Base-by-base conservation (phyloP, 2,888 invertebrate species). In the Orthonevra nobilis region DNA sequence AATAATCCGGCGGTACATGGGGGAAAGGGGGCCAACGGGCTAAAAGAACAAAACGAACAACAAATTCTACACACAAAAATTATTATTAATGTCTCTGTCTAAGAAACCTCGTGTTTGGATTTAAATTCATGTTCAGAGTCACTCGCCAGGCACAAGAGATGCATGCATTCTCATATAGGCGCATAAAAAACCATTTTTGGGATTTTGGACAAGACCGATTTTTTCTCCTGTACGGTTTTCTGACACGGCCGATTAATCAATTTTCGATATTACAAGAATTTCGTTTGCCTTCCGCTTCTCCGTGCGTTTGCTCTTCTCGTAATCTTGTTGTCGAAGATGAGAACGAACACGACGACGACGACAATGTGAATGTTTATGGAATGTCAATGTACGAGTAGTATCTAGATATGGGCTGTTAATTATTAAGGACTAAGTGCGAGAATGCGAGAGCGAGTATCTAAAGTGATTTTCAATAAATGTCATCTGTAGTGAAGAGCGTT, bases 231-330 rank as follows among this genome's bases (percentile, higher is more conserved):
- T 60, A 83, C 81, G 52, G 68, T 81, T 68, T 81, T 73, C 83
- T 84, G 87, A 85, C 86, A 86, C 82, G 75, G 70, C 84, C 84
- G 85, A 87, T 87, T 87, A 87, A 87, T 87, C 88, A 87, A 83
- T 83, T 86, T 84, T 84, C 86, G 85, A 87, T 87, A 86, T 83
- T 85, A 82, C 84, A 83, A 83, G 81, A 79, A 82, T 83, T 73
- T 61, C 58, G 32, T 68, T 10, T 23, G 28, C 38, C 28, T 12
- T 46, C 17, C 30, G 66, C 26, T 12, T 40, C 46, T 40, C n/a
- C 68, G 52, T 58, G 58, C 40, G 19, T 36, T 44, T 44, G 48
- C 48, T 40, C 56, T 50, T 61, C 66, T 42, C 64, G 72, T 79
- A 79, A 79, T 79, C 72, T 66, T 46, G 44, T 23, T 54, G 72